Evolutionary conservation across 2,113 vertebrate genomes (phyloP), one percentile per base, ranked within the genome.

Genomic region (Phasianus colchicus): DNA sequence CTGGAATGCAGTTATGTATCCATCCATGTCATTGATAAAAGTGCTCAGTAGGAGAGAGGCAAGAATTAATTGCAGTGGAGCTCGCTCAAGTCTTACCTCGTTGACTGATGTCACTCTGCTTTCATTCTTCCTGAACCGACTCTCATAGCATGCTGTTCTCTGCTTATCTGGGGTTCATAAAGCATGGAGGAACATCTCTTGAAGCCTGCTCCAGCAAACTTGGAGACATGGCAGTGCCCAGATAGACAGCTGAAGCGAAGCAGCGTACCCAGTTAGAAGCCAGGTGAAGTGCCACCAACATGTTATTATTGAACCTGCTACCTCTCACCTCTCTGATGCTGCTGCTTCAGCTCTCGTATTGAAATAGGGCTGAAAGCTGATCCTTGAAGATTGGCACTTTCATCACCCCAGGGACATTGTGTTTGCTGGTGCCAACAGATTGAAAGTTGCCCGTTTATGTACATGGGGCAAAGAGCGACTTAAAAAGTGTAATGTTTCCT

Each of bases 161-260:
- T 70, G n/a, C 40, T 42, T 58, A n/a, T 20, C 36, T 30, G 18
- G 14, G 5, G 58, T 89, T 72, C 16, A 52, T 5, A 42, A 9
- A 42, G 32, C 29, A 47, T 1, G 1, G 8, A 42, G 4, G 11
- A 29, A 19, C 1, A 0, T 42, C 50, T 38, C 29, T 24, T 65
- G 40, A 66, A 32, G 25, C 15, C 2, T 4, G 21, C 1, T 48
- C 71, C 72, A 91, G 40, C 19, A 76, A 69, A 61, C 9, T 9
- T 4, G 12, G 48, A 72, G 20, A 50, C 17, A 3, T 25, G 25
- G 15, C 6, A 15, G 13, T 79, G 61, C 12, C 50, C 22, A 21
- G 48, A 55, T 29, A 52, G 38, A 32, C 4, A 52, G 42, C 0
- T 2, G 30, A 34, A n/a, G 30, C 25, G 40, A 16, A 9, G 34